A percentile compares a stretch with the other conserved stretches of the same genome.
Conservation (phyloP, 2,888 invertebrate genomes). For the Saturnia pavonia region DNA sequence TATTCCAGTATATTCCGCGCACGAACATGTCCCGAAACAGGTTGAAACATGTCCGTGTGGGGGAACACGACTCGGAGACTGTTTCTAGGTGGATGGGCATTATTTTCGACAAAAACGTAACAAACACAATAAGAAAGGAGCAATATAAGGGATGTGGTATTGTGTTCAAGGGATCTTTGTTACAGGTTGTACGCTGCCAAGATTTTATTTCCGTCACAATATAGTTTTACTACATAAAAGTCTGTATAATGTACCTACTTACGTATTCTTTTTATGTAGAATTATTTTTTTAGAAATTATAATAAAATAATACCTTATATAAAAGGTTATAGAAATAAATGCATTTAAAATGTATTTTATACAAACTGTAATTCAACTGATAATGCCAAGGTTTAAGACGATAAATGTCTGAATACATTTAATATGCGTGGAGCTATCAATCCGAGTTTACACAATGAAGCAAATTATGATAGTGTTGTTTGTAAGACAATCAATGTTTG, state of each 20-base stretch:
- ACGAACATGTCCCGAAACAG: slow-evolving; percentile 6
- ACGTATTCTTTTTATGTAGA: not conserved
- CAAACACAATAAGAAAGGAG: slow-evolving; percentile 14
- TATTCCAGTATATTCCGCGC: slow-evolving; percentile 9
- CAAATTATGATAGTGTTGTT: not conserved
- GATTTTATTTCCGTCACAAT: slow-evolving; percentile 8
- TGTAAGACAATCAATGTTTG: slow-evolving; percentile 29
- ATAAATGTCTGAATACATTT: not conserved
- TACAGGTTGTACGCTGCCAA: slow-evolving; percentile 2
- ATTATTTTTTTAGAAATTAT: slow-evolving; percentile 10
- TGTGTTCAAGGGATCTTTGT: slow-evolving; percentile 9
- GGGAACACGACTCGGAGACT: slow-evolving; percentile 1
- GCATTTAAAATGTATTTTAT: slow-evolving; percentile 25
- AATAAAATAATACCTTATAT: not conserved
- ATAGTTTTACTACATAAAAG: not conserved
- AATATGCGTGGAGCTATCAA: not conserved
- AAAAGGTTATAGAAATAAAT: slow-evolving; percentile 11
- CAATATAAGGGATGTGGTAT: slow-evolving; percentile 9
- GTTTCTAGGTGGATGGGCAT: slow-evolving; percentile 14
- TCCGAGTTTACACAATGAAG: not conserved
- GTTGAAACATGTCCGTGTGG: slow-evolving; percentile 17
- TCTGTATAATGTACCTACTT: not conserved
- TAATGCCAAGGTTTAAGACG: slow-evolving; percentile 17
- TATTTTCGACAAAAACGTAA: slow-evolving; percentile 14
- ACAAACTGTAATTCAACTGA: slow-evolving; percentile 28